A percentile compares a stretch with the other conserved stretches of the same genome.
These are phyloP conservation scores for Xanthorhoe designata DNA, from an alignment of 2,888 invertebrate species.

Conservation along the genomic window DNA sequence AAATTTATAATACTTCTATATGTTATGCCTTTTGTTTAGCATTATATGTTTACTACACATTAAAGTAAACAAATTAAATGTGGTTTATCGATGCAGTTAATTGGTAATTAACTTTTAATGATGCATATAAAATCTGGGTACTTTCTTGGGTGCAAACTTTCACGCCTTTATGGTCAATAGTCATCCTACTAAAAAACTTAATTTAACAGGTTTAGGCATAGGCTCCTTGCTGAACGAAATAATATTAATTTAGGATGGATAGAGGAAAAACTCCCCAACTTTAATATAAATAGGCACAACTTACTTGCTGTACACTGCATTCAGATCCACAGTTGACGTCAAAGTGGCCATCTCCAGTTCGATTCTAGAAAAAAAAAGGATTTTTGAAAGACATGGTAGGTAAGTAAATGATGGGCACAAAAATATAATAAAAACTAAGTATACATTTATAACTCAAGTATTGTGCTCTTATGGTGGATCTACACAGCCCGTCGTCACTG, in stretches of 20 bases:
- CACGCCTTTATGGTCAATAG: neutral
- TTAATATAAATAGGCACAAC: slow-evolving; percentile 37
- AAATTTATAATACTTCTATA: slow-evolving; percentile 12
- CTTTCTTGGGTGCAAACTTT: neutral
- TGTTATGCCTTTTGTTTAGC: slow-evolving; percentile 10
- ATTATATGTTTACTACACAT: slow-evolving; percentile 24
- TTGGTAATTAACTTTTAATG: slow-evolving; percentile 12
- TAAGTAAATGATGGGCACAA: neutral
- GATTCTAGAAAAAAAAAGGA: slow-evolving; percentile 83
- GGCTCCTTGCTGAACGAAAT: no score
- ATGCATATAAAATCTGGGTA: neutral
- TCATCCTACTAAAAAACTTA: no score
- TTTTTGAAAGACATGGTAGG: neutral
- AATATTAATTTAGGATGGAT: neutral
- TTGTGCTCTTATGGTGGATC: no score
- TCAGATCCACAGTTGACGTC: slow-evolving; percentile 89
- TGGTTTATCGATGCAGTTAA: slow-evolving; percentile 17
- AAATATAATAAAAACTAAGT: neutral
- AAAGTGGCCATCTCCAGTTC: slow-evolving; percentile 88
- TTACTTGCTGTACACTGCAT: slow-evolving; percentile 91
- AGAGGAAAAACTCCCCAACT: neutral
- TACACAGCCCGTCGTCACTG: no score
- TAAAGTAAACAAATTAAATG: slow-evolving; percentile 37
- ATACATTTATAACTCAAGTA: no score
- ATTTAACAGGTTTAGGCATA: no score